Evolutionary conservation across 2,797 vertebrate species (phyloP).

Genomic region (Xiphorhynchus erythropygius): DNA sequence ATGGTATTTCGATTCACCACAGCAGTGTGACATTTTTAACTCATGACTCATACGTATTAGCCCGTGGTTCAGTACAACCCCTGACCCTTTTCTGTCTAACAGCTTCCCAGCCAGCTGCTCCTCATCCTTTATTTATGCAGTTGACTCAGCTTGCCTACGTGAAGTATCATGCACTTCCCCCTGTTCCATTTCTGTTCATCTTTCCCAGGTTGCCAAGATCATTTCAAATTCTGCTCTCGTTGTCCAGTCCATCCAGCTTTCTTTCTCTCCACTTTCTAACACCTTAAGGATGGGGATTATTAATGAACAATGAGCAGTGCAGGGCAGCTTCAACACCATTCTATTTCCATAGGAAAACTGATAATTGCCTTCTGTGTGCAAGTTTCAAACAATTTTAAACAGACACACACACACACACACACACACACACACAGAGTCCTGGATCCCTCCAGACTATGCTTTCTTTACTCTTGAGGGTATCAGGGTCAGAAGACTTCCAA

Average conservation of each 20-base stretch:
- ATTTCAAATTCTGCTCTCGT: neutral
- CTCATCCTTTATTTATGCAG: constrained; percentile 48
- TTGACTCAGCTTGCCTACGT: constrained; percentile 35
- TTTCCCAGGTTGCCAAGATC: neutral
- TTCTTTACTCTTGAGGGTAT: neutral
- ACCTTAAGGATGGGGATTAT: neutral
- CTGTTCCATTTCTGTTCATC: neutral
- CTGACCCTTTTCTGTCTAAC: constrained; percentile 43
- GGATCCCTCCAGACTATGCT: neutral
- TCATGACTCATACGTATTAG: constrained; percentile 24
- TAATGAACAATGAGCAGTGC: neutral
- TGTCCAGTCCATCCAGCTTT: neutral
- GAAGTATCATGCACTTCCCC: neutral
- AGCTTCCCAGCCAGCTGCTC: constrained; percentile 53
- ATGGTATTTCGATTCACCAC: constrained; percentile 1
- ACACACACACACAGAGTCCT: rapidly evolving
- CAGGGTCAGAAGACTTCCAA: neutral
- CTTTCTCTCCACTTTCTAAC: neutral
- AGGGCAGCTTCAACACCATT: neutral
- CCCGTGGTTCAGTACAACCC: constrained; percentile 6
- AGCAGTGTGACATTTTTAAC: constrained; percentile 46
- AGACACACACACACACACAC: neutral
- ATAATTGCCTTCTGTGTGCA: neutral
- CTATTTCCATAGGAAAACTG: neutral
- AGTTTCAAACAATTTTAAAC: neutral